Evolutionary conservation across 2,113 vertebrate species (phyloP).

Genomic region (Scolopax mira): DNA sequence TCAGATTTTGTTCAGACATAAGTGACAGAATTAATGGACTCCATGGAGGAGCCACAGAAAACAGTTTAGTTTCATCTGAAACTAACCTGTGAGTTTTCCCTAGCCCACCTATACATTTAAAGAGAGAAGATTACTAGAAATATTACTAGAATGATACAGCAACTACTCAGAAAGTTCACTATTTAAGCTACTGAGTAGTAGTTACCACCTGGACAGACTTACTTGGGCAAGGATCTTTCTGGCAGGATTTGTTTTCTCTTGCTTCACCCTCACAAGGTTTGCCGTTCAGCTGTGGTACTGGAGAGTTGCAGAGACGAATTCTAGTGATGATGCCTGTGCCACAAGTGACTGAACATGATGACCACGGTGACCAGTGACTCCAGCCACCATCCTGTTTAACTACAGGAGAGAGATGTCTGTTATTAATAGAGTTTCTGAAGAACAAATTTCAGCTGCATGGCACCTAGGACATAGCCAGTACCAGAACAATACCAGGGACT

Average conservation of each 20-base stretch:
- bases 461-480: neutral
- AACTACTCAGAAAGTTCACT: neutral
- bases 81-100: neutral
- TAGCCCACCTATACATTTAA: neutral
- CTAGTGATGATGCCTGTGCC: slow-evolving; percentile 92
- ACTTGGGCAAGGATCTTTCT: slow-evolving; percentile 89
- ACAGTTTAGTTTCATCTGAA: neutral
- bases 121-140: neutral
- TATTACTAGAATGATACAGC: neutral
- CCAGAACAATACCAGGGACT: neutral
- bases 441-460: neutral
- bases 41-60: neutral
- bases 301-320: slow-evolving; percentile 98
- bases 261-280: slow-evolving; percentile 90
- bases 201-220: slow-evolving; percentile 49
- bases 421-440: neutral
- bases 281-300: slow-evolving; percentile 95
- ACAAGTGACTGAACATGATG: slow-evolving; percentile 95
- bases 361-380: slow-evolving; percentile 99
- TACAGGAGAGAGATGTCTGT: slow-evolving; percentile 52
- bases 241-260: slow-evolving; percentile 89
- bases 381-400: slow-evolving; percentile 97
- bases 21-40: neutral
- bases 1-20: neutral
- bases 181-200: neutral